Evolutionary conservation across 1,140 invertebrate genomes (phyloP).

Genomic region (Lutraria rhynchaena): DNA sequence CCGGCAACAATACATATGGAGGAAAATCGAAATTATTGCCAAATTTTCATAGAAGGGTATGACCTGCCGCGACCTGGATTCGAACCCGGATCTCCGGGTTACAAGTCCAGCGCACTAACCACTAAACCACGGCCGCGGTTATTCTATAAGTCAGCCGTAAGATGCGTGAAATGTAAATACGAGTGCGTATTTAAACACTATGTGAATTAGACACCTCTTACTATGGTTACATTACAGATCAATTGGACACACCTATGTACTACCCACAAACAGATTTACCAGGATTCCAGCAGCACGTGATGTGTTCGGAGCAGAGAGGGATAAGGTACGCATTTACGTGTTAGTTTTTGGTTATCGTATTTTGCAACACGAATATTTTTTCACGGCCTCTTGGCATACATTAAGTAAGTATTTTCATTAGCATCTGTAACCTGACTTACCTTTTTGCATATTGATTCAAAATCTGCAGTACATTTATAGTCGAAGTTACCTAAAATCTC

Average conservation of each 20-base stretch:
- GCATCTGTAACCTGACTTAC: neutral
- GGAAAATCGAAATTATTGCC: no score
- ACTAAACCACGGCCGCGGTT: no score
- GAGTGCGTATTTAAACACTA: no score
- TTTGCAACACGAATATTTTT: neutral
- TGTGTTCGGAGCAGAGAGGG: constrained; percentile 4
- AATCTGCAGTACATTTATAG: neutral
- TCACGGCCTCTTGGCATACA: neutral
- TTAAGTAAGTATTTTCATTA: neutral
- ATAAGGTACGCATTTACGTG: neutral
- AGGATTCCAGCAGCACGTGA: constrained; percentile 4
- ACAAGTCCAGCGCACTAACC: no score
- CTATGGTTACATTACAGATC: constrained; percentile 1
- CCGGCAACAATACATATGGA: no score
- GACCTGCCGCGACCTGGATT: no score
- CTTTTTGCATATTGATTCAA: neutral
- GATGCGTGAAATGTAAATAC: no score
- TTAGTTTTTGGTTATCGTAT: neutral
- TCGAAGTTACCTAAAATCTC: neutral
- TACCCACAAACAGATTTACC: neutral
- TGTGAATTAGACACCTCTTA: no score
- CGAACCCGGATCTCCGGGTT: no score
- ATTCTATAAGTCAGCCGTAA: no score
- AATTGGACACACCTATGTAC: neutral
- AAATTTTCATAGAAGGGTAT: no score